Conservation (phyloP, 2,113 vertebrate species). For the Euleptes europaea region DNA sequence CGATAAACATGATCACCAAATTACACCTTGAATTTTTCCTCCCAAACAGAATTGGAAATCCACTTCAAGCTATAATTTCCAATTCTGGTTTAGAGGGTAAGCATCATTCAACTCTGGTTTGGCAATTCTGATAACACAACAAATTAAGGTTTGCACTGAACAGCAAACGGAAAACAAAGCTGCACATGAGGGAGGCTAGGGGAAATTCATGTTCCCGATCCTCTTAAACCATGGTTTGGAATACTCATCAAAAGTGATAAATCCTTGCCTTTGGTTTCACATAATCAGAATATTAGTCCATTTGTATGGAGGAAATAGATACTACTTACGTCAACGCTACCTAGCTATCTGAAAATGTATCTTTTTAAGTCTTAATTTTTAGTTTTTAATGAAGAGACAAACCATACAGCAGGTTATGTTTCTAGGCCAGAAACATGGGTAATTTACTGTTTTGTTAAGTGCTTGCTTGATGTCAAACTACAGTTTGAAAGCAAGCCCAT, state of each 20-base stretch:
- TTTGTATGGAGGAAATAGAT: background rate
- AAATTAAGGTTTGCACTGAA: too few species aligned
- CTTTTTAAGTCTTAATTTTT: background rate
- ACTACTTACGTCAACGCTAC: background rate
- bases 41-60: too few species aligned
- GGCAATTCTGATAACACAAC: too few species aligned
- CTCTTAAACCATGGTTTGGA: too few species aligned
- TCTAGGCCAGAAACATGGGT: background rate
- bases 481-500: background rate
- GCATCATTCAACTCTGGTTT: too few species aligned
- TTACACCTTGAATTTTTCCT: too few species aligned
- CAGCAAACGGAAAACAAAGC: too few species aligned
- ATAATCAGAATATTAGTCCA: background rate
- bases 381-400: background rate
- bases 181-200: too few species aligned
- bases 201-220: too few species aligned
- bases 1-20: too few species aligned
- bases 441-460: background rate
- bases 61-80: too few species aligned
- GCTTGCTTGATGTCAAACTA: background rate
- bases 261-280: constrained; percentile 27
- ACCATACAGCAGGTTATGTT: background rate
- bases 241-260: background rate
- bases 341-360: background rate
- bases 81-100: too few species aligned